phyloP scores from a whole-genome alignment of 2,888 invertebrate genomes.

The Heliconius sara region DNA sequence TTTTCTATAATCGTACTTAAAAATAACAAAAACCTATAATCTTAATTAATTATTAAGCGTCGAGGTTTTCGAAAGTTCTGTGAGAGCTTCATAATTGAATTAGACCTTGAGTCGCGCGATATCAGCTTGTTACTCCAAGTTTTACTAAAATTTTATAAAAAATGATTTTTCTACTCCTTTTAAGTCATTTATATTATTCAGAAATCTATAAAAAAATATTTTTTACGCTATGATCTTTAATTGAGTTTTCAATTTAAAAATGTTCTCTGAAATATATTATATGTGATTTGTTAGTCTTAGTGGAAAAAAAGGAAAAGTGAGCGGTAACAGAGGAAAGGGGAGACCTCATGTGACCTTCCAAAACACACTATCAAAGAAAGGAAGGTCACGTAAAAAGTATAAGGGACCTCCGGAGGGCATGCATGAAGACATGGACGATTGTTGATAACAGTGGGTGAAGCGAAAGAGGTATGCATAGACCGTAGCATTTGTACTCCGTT shows the following conservation, averaged over 20 bases:
- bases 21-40: background rate
- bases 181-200: background rate
- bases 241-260: background rate
- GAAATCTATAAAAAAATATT: background rate
- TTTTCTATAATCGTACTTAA: background rate
- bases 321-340: no score
- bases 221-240: no score
- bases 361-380: no score
- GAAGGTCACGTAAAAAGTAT: no score
- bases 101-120: slow-evolving; percentile 22
- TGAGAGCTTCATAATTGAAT: slow-evolving; percentile 34
- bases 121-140: slow-evolving; percentile 10
- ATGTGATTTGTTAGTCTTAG: no score
- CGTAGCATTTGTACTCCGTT: no score
- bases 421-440: no score
- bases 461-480: no score
- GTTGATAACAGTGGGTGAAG: no score
- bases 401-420: no score
- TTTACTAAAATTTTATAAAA: slow-evolving; percentile 11
- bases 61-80: slow-evolving; percentile 12
- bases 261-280: background rate
- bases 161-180: background rate
- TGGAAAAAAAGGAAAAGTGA: no score
- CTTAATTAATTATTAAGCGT: slow-evolving; percentile 24
- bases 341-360: no score